Conservation (phyloP, 2,888 invertebrate genomes). For the Ochlodes sylvanus region DNA sequence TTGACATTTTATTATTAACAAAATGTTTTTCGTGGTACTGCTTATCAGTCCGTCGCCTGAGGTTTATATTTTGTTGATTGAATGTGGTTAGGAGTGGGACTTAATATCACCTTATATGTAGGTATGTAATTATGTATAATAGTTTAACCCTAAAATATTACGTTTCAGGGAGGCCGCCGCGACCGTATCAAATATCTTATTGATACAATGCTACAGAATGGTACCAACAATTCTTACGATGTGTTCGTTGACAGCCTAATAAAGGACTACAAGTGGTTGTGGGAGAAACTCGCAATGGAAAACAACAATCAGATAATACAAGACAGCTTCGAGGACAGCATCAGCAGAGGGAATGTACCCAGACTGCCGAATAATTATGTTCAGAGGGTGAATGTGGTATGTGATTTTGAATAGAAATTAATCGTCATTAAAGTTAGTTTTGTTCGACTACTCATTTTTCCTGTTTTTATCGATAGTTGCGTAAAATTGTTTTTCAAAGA, state of each 20-base stretch:
- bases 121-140: too few relatives aligned
- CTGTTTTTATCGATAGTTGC: too few relatives aligned
- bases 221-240: constrained; percentile 77
- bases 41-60: too few relatives aligned
- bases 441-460: too few relatives aligned
- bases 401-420: constrained; percentile 41
- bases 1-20: too few relatives aligned
- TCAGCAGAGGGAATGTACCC: constrained; percentile 85
- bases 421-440: too few relatives aligned
- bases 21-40: too few relatives aligned
- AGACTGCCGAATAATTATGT: constrained; percentile 83
- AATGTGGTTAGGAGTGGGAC: too few relatives aligned
- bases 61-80: too few relatives aligned
- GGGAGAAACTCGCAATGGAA: constrained; percentile 72
- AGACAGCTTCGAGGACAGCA: constrained; percentile 78
- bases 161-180: constrained; percentile 66
- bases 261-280: constrained; percentile 85
- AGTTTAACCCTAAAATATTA: not conserved
- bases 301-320: constrained; percentile 63
- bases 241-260: constrained; percentile 82
- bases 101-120: too few relatives aligned
- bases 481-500: too few relatives aligned
- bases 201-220: constrained; percentile 68
- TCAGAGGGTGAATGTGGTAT: constrained; percentile 77
- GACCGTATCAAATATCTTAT: constrained; percentile 71